Evolutionary conservation across 1,140 invertebrate species (phyloP), one percentile per base, ranked within the genome.

Genomic region (Caenorhabditis briggsae): DNA sequence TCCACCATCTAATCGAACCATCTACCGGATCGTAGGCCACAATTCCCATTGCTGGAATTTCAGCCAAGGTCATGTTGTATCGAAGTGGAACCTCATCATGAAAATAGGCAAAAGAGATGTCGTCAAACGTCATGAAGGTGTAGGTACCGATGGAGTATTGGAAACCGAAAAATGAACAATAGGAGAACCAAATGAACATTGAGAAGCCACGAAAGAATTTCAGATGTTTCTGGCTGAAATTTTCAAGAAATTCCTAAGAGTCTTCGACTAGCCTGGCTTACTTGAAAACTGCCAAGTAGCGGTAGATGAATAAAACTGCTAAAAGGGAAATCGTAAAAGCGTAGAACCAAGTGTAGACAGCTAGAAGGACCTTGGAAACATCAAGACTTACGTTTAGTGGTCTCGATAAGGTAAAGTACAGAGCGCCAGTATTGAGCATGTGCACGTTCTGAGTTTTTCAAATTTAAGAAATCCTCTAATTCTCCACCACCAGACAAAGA

Each of bases 21-120:
- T 8, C 14, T 11, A 11, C 14, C 14, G 59, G 23, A 14, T 61
- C 59, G 25, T 61, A 61, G 1, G 23, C 23, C 14, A 61, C 59
- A 23, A 61, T 61, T 61, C 20, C 59, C 20, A 61, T 25, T 61
- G 59, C 59, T 25, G 59, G 59, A 61, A 61, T 61, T 61, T 61
- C 59, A 61, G 20, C 23, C 3, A 61, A 23, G 9, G 59, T 25
- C 23, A 61, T 33, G 23, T 61, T 61, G n/a, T 58, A 58, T 14
- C 56, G 56, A 58, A 58, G 56, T n/a, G 56, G 59, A 25, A 61
- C 59, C 14, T 61, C 59, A 0, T 61, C 59, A 8, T 11, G 6
- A 25, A 61, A 61, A 12, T 61, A 61, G 14, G 20, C 23, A 33
- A 61, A 61, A 1, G 59, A 61, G 23, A 61, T 14, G 11, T 61